Conservation (phyloP, 2,113 vertebrate genomes). For the Phyllostomus hastatus region DNA sequence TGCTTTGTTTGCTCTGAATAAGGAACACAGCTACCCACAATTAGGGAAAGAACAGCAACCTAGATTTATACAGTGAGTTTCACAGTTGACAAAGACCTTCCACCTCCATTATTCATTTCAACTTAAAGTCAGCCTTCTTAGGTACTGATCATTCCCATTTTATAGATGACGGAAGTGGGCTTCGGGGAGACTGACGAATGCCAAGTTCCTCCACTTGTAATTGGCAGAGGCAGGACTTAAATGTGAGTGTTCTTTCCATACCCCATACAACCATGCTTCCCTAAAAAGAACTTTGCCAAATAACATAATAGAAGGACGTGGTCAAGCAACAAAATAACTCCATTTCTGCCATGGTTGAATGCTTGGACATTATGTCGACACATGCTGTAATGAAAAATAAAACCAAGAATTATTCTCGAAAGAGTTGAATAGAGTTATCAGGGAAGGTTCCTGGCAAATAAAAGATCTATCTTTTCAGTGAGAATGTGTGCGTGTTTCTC, state of each 20-base stretch:
- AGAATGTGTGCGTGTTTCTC: neutral
- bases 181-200: neutral
- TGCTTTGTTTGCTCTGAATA: neutral
- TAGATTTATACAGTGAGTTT: neutral
- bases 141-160: neutral
- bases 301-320: neutral
- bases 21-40: neutral
- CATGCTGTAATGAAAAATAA: neutral
- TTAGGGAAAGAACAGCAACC: neutral
- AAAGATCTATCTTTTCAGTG: neutral
- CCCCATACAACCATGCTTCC: neutral
- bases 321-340: neutral
- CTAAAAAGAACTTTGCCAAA: neutral
- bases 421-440: neutral
- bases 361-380: neutral
- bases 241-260: neutral
- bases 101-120: neutral
- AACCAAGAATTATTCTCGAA: conserved; percentile 9
- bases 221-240: neutral
- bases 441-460: neutral
- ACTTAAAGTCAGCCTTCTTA: neutral
- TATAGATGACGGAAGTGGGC: neutral
- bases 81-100: neutral
- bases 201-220: neutral
- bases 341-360: neutral